phyloP scores from a whole-genome alignment of 2,113 vertebrate genomes.

The Syngnathus scovelli region DNA sequence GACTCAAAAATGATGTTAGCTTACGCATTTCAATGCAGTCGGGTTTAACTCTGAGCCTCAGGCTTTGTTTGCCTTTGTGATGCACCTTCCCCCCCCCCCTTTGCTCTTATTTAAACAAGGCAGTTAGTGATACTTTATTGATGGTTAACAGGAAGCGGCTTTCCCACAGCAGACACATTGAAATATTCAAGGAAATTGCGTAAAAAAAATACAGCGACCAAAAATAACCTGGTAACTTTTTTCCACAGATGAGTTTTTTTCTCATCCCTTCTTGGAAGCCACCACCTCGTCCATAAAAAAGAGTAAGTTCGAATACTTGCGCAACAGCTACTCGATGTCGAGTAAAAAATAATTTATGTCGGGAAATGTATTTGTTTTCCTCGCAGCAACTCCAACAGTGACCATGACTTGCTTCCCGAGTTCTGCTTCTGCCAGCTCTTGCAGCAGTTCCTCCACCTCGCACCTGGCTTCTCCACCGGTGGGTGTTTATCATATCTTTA shows the following conservation, averaged over 20 bases:
- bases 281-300: conserved; percentile 90
- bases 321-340: not conserved
- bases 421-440: conserved; percentile 91
- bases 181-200: not conserved
- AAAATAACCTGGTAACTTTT: not conserved
- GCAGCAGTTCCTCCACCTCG: conserved; percentile 94
- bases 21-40: not conserved
- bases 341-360: not conserved
- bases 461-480: conserved; percentile 94
- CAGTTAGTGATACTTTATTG: not conserved
- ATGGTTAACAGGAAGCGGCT: not conserved
- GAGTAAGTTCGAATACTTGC: conserved; percentile 74
- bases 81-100: not conserved
- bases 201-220: not conserved
- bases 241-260: conserved; percentile 87
- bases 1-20: not conserved
- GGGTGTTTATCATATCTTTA: conserved; percentile 53
- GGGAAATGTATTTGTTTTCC: conserved; percentile 1
- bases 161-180: not conserved
- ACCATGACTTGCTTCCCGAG: conserved; percentile 90
- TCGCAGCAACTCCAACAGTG: conserved; percentile 78
- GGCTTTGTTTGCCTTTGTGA: conserved; percentile 1
- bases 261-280: conserved; percentile 86
- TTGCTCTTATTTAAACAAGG: not conserved
- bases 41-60: not conserved